Percentiles rank a stretch among this genome's conserved stretches.
Conservation (phyloP, 2,797 vertebrate genomes). For the Fratercula arctica region DNA sequence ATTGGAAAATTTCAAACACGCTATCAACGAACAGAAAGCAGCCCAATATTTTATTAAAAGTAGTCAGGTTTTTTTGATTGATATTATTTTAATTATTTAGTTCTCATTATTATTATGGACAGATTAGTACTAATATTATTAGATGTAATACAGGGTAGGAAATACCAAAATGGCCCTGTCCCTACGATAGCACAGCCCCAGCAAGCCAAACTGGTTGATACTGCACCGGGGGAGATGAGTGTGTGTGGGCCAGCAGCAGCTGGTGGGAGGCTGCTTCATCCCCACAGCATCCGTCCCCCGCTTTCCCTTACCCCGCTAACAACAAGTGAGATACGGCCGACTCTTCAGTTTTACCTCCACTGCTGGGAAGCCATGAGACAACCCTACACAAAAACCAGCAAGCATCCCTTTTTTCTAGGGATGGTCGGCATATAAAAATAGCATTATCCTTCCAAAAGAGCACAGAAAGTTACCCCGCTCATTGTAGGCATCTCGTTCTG, state of each 20-base stretch:
- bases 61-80: neutral
- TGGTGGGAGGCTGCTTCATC: neutral
- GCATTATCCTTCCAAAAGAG: neutral
- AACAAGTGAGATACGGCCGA: neutral
- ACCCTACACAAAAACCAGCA: fast-evolving
- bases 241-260: neutral
- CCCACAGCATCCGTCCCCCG: neutral
- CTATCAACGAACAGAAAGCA: neutral
- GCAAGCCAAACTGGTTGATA: neutral
- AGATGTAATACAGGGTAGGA: neutral
- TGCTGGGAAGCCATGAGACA: neutral
- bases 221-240: neutral
- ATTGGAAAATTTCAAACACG: neutral
- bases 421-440: neutral
- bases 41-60: neutral
- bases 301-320: neutral
- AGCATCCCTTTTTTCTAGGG: neutral
- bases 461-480: neutral
- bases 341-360: neutral
- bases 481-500: neutral
- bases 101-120: neutral
- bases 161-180: neutral
- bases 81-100: neutral
- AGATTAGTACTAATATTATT: neutral
- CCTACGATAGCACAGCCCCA: neutral